Conservation (phyloP, 2,888 invertebrate genomes). For the Petrophora chlorosata region DNA sequence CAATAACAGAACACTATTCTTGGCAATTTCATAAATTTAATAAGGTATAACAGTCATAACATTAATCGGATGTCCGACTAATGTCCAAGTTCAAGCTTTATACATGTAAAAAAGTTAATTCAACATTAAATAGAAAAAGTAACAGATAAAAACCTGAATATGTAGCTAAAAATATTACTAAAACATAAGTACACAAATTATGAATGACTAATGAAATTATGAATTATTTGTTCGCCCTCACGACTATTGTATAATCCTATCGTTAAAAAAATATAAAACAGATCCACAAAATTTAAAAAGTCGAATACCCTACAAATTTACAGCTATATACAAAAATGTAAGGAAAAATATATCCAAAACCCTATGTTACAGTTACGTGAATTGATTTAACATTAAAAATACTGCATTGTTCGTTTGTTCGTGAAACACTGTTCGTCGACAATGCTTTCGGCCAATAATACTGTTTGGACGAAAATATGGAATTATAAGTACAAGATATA, state of each 20-base stretch:
- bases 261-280: conserved; percentile 64
- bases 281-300: conserved; percentile 62
- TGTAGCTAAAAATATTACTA: conserved; percentile 27
- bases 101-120: conserved; percentile 9
- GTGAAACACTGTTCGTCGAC: conserved; percentile 42
- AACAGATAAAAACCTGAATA: conserved; percentile 26
- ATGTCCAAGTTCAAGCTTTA: neutral
- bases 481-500: conserved; percentile 49
- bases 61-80: neutral
- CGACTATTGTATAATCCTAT: conserved; percentile 37
- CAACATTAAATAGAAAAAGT: conserved; percentile 25
- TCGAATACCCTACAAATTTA: conserved; percentile 75
- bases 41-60: conserved; percentile 1
- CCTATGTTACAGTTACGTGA: conserved; percentile 61
- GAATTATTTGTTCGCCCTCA: conserved; percentile 45
- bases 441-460: conserved; percentile 58
- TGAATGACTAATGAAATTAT: conserved; percentile 41
- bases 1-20: neutral
- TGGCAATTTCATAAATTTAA: conserved; percentile 2
- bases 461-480: conserved; percentile 64
- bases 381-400: conserved; percentile 64
- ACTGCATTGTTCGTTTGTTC: conserved; percentile 69
- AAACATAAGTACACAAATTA: conserved; percentile 37
- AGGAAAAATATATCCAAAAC: conserved; percentile 71
- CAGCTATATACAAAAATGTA: conserved; percentile 74